Percentiles rank a stretch among this genome's conserved stretches.
These are phyloP conservation scores for Plebejus argus DNA, from an alignment of 2,888 invertebrate genomes.

Conservation along the genomic window DNA sequence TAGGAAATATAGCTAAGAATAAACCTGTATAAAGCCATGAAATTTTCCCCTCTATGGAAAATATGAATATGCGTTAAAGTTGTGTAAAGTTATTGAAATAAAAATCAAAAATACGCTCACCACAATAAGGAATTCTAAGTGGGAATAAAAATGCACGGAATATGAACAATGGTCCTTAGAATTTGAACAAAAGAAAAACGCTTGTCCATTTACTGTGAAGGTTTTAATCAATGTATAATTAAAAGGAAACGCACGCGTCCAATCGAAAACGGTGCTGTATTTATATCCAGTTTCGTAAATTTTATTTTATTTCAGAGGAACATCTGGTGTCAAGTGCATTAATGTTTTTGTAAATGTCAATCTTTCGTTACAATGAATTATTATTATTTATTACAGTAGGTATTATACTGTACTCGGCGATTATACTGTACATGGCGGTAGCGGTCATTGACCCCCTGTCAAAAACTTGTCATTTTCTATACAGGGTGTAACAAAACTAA, in stretches of 20 bases:
- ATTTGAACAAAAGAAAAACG: conserved; percentile 29
- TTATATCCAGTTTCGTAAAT: background rate
- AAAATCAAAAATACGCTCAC: background rate
- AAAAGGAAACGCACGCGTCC: conserved; percentile 11
- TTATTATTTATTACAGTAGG: too few relatives aligned
- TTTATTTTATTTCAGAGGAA: background rate
- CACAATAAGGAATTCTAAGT: background rate
- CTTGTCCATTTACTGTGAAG: conserved; percentile 29
- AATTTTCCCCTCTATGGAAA: background rate
- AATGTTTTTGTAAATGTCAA: background rate
- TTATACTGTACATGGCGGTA: too few relatives aligned
- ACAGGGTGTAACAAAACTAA: too few relatives aligned
- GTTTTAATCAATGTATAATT: conserved; percentile 38
- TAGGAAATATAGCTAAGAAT: background rate
- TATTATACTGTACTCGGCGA: too few relatives aligned
- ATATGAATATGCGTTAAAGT: background rate
- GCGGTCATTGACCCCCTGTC: too few relatives aligned
- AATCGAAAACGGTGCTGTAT: background rate
- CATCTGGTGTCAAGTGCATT: conserved; percentile 16
- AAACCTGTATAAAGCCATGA: background rate
- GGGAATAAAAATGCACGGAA: background rate
- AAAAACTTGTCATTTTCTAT: too few relatives aligned
- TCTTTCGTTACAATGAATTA: background rate
- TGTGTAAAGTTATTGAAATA: background rate
- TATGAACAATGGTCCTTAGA: background rate